Evolutionary conservation across 2,888 invertebrate species (phyloP).

Genomic region (Acleris literana): DNA sequence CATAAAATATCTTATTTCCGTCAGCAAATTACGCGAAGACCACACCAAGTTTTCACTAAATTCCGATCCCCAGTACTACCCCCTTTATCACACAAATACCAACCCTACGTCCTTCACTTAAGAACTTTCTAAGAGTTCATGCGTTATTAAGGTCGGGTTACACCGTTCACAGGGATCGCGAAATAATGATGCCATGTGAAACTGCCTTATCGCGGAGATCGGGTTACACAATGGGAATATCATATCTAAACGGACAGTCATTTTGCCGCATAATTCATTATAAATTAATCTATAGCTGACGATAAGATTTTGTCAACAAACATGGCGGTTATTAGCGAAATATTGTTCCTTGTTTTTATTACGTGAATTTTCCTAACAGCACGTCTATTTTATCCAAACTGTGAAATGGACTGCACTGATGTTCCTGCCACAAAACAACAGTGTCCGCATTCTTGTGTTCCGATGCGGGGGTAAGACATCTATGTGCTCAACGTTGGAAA

Average conservation of each 20-base stretch:
- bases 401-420: no score
- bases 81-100: neutral
- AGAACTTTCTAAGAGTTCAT: neutral
- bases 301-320: no score
- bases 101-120: neutral
- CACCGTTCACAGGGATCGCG: constrained; percentile 31
- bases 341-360: no score
- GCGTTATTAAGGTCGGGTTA: constrained; percentile 14
- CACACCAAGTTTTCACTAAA: constrained; percentile 25
- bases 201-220: constrained; percentile 45
- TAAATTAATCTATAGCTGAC: no score
- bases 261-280: no score
- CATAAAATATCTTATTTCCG: neutral
- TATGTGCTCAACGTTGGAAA: no score
- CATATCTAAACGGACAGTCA: neutral
- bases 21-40: constrained; percentile 27
- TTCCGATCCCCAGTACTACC: constrained; percentile 5
- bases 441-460: no score
- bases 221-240: constrained; percentile 19
- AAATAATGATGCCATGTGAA: constrained; percentile 37
- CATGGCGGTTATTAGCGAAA: no score
- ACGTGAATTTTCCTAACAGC: no score
- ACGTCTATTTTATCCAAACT: no score
- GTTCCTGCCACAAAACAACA: no score
- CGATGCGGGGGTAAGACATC: no score